phyloP scores from a whole-genome alignment of 2,888 invertebrate species.

The Drosophila niveifrons region DNA sequence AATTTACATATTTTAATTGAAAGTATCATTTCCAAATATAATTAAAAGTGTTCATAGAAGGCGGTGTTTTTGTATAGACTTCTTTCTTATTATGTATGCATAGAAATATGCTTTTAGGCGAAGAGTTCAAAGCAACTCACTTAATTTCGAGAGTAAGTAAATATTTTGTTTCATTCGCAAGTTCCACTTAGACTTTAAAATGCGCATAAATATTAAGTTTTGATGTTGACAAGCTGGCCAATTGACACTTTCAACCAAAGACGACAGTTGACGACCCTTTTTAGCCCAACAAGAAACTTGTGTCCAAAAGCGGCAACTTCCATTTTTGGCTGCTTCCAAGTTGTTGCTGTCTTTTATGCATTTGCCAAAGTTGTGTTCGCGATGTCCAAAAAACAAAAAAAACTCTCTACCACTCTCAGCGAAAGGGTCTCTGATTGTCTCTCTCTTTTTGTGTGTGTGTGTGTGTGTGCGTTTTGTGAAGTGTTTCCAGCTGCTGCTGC shows the following conservation, averaged over 20 bases:
- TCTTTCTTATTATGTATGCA: neutral
- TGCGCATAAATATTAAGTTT: conserved; percentile 8
- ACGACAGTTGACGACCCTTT: conserved; percentile 9
- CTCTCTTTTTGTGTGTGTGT: neutral
- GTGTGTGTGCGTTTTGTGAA: conserved; percentile 40
- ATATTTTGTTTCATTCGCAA: neutral
- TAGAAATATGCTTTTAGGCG: neutral
- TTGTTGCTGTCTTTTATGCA: neutral
- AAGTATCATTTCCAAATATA: neutral
- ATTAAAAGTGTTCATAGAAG: neutral
- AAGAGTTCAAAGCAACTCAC: neutral
- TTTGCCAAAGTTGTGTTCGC: conserved; percentile 12
- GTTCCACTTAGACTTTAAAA: neutral
- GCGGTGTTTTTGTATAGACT: neutral
- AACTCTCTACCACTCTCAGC: neutral
- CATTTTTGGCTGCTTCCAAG: conserved; percentile 10
- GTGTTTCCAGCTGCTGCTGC: conserved; percentile 51
- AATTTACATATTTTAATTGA: neutral
- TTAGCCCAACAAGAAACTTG: neutral
- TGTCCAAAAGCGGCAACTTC: conserved; percentile 19
- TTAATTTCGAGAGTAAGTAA: neutral
- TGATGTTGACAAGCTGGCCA: conserved; percentile 9
- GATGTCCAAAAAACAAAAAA: conserved; percentile 1
- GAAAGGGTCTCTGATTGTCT: conserved; percentile 16
- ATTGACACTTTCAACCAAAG: conserved; percentile 17